phyloP scores from a whole-genome alignment of 2,888 invertebrate genomes.

The Enchytraeus crypticus region DNA sequence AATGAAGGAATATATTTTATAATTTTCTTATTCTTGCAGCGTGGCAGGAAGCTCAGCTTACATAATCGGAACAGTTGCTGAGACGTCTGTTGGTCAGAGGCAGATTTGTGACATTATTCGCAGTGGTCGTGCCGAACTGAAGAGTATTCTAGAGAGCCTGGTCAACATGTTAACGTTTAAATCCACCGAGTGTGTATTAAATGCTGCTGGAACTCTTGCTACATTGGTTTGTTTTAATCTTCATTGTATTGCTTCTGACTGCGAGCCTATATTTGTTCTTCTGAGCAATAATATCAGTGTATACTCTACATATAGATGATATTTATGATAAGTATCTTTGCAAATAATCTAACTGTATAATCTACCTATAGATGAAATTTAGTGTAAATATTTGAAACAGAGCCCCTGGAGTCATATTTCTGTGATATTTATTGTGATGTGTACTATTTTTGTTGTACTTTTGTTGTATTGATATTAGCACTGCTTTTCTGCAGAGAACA shows the following conservation, averaged over 20 bases:
- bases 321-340: too few relatives aligned
- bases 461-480: too few relatives aligned
- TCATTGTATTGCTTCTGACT: not conserved
- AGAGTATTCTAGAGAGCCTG: conserved; percentile 36
- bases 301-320: too few relatives aligned
- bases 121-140: conserved; percentile 21
- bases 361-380: too few relatives aligned
- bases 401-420: too few relatives aligned
- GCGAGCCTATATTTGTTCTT: not conserved
- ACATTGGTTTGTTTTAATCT: conserved; percentile 36
- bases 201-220: conserved; percentile 48
- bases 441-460: too few relatives aligned
- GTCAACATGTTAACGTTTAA: conserved; percentile 43
- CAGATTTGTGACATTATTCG: conserved; percentile 39
- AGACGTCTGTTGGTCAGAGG: conserved; percentile 43
- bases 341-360: too few relatives aligned
- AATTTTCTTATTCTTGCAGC: conserved; percentile 27
- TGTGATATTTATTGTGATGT: too few relatives aligned
- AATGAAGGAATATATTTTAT: not conserved
- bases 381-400: too few relatives aligned
- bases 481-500: too few relatives aligned
- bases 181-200: conserved; percentile 49
- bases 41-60: conserved; percentile 48
- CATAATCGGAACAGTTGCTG: conserved; percentile 47
- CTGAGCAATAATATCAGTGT: too few relatives aligned